A percentile compares a stretch with the other conserved stretches of the same genome.
Evolutionary conservation across 2,113 vertebrate genomes (phyloP).

Genomic region (Lampris incognitus): DNA sequence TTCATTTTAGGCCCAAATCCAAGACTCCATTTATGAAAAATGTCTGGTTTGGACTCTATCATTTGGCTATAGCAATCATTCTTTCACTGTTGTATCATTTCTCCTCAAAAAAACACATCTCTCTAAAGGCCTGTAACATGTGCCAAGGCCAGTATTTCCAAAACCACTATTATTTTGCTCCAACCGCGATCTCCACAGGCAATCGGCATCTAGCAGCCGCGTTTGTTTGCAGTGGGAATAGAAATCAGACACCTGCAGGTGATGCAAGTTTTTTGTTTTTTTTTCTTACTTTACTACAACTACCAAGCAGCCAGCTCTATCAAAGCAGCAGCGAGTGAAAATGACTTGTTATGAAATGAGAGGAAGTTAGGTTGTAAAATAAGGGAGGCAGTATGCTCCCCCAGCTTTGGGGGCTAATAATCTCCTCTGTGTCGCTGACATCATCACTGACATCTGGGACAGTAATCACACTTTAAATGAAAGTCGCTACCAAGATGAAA

Average conservation of each 20-base stretch:
- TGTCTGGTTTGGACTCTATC: conserved; percentile 77
- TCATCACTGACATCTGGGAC: conserved; percentile 67
- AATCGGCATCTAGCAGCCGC: conserved; percentile 79
- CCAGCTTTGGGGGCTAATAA: conserved; percentile 67
- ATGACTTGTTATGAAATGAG: conserved; percentile 61
- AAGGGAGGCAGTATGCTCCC: conserved; percentile 51
- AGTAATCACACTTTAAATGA: conserved; percentile 68
- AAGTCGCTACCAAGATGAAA: conserved; percentile 63
- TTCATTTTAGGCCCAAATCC: conserved; percentile 63
- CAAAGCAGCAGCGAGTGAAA: conserved; percentile 65
- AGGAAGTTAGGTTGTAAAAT: conserved; percentile 61
- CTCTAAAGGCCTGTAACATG: conserved; percentile 49
- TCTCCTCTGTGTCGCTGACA: conserved; percentile 53
- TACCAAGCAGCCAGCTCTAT: conserved; percentile 69
- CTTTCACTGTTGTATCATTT: conserved; percentile 74
- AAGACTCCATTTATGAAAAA: conserved; percentile 79
- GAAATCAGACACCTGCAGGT: conserved; percentile 77
- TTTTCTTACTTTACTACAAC: conserved; percentile 27
- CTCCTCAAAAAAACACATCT: conserved; percentile 67
- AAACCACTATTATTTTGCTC: conserved; percentile 77
- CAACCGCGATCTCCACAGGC: conserved; percentile 76
- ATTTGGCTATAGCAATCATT: conserved; percentile 76
- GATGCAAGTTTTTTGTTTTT: conserved; percentile 27
- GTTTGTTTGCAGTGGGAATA: conserved; percentile 71
- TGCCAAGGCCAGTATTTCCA: conserved; percentile 54